Base-by-base conservation (phyloP, 2,888 invertebrate species). In the Drosophila suboccidentalis region DNA sequence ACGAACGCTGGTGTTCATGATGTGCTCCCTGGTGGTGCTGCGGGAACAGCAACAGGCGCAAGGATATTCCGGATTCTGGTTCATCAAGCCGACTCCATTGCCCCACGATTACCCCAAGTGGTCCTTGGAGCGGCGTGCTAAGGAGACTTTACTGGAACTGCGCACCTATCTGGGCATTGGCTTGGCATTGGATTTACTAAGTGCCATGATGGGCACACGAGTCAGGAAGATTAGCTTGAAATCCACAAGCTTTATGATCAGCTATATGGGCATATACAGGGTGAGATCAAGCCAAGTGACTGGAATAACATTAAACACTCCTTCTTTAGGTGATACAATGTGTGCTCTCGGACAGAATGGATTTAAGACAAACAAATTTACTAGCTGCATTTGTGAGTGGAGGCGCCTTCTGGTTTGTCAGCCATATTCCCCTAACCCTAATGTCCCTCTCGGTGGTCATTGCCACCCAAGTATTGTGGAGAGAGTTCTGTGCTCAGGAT, bases 1-100 rank as follows among this genome's bases (percentile, higher is more conserved):
- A 5, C 87, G 83, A 46, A 88, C 89, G 0, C 29, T 86, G 4
- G 19, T 88, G 0, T 88, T 88, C 15, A 85, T 85, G 85, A 1
- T 76, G 10, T 71, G 75, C 39, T 88, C 89, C 0, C 6, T 76
- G 15, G 43, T 64, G 9, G 73, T 86, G 9, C 26, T 85, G 53
- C 65, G 70, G 0, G 49, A 61, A 1, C 89, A 61, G 1, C 89
- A 87, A 11, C 70, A 69, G 38, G 13, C 17, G 0, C 1, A 15
- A 5, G 41, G 22, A 0, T 80, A 73, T 34, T 55, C 51, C 0
- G 84, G 89, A 5, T 88, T 85, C 57, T 85, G 85, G 85, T 85
- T 85, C 36, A 88, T 88, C 3, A 68, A 49, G 15, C 81, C 85
- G 2, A 8, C 36, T 0, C 13, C 11, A 6, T 19, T 84, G 55